Conservation (phyloP, 23 tunicate genomes). For the Halocynthia roretzi region DNA sequence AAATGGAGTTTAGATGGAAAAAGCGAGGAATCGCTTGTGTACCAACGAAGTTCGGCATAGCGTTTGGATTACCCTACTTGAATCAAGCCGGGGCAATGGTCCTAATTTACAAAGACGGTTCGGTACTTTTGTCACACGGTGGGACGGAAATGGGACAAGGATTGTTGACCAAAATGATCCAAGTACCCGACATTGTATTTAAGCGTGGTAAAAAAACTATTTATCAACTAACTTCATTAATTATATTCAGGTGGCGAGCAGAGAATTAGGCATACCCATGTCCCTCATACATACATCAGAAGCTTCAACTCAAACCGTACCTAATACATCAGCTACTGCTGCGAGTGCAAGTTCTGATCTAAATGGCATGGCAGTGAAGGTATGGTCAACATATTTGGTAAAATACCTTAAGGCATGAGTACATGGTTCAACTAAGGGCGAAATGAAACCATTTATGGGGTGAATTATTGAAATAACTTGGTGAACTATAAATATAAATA, state of each 20-base stretch:
- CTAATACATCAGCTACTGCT: conserved; percentile 73
- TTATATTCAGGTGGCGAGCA: conserved; percentile 57
- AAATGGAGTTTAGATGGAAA: conserved; percentile 14
- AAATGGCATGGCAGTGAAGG: conserved; percentile 91
- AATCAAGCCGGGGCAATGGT: conserved; percentile 37
- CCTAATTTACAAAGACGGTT: conserved; percentile 40
- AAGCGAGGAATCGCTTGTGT: conserved; percentile 47
- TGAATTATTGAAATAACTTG: no score
- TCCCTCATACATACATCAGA: conserved; percentile 49
- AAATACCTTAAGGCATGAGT: no score
- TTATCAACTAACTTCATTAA: no score
- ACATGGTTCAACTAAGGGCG: no score
- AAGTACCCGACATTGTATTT: background rate
- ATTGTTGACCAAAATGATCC: conserved; percentile 40
- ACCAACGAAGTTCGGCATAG: conserved; percentile 31
- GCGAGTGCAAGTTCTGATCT: conserved; percentile 64
- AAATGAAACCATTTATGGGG: no score
- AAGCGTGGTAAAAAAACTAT: no score
- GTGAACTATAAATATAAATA: no score
- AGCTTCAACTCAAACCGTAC: conserved; percentile 64
- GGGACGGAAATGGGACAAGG: conserved; percentile 69
- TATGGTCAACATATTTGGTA: background rate
- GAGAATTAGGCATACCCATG: conserved; percentile 57
- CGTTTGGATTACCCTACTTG: background rate
- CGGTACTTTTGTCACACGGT: conserved; percentile 41